Conservation (phyloP, 1,140 invertebrate genomes). For the Tetraneura akinire region DNA sequence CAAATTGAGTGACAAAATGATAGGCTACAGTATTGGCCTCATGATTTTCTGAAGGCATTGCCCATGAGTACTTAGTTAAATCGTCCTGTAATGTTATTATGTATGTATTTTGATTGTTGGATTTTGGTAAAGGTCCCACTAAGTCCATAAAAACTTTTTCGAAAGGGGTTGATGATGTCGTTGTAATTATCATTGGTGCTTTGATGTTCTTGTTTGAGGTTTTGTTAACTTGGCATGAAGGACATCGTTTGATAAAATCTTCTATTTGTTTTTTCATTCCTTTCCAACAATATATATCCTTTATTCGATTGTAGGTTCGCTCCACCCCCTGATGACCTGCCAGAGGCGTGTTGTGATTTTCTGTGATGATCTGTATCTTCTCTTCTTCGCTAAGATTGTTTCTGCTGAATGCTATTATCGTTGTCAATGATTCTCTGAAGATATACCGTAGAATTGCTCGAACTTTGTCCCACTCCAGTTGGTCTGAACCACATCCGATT, state of each 20-base stretch:
- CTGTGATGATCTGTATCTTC: too few relatives aligned
- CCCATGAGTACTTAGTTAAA: slow-evolving; percentile 58
- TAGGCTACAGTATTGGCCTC: slow-evolving; percentile 57
- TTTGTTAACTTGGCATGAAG: slow-evolving; percentile 30
- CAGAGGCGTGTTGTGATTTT: too few relatives aligned
- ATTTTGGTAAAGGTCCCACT: slow-evolving; percentile 56
- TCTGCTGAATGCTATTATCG: not conserved
- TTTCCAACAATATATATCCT: slow-evolving; percentile 35
- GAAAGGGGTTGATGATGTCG: slow-evolving; percentile 9
- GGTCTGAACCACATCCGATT: not conserved
- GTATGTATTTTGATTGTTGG: slow-evolving; percentile 55
- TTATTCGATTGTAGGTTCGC: slow-evolving; percentile 16
- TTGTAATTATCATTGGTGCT: slow-evolving; percentile 53
- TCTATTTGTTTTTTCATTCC: slow-evolving; percentile 49
- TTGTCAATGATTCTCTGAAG: not conserved
- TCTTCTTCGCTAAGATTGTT: too few relatives aligned
- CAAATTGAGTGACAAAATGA: slow-evolving; percentile 43
- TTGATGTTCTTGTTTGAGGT: slow-evolving; percentile 15
- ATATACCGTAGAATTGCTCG: not conserved
- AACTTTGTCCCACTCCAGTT: not conserved
- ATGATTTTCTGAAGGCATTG: slow-evolving; percentile 57
- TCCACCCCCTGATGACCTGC: slow-evolving; percentile 42
- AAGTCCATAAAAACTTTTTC: slow-evolving; percentile 55
- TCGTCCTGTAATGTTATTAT: slow-evolving; percentile 59
- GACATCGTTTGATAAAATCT: slow-evolving; percentile 39